Base-by-base conservation (phyloP, 2,888 invertebrate genomes). In the Stenichneumon culpator region DNA sequence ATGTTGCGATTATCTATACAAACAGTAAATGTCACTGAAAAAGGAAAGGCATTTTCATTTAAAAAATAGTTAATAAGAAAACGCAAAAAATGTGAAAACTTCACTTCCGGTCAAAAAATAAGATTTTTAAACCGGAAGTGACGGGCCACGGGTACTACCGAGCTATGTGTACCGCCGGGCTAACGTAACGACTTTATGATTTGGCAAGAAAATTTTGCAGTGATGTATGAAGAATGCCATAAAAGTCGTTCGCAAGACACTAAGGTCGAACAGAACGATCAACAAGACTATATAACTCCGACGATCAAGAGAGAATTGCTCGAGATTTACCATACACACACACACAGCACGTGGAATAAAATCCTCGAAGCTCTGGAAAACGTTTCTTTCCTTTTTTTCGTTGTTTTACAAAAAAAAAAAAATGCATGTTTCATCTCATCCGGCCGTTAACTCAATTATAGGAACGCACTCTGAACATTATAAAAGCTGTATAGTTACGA, bases 291-390 rank as follows among this genome's bases (percentile, higher is more conserved):
- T 73, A 44, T 67, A 68, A 28, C 63, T 9, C 28, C 28, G 32
- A 52, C 50, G 47, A 79, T 79, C 69, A 47, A 28, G 60, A 60
- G 78, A 79, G 44, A 69, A 79, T 70, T 70, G 54, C 14, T 47
- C 7, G 47, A 39, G 47, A 68, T 73, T 81, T 68, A 36, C 19
- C 39, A 39, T 22, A 28, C 28, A 50, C 39, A 39, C 54, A 28
- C 28, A 50, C 39, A 54, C 28, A 54, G n/a, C 68, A n/a, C 3
- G 39, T 39, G 54, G 9, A 73, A 57, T 68, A 50, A 39, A 68
- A 39, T 3, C 60, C 63, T 50, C 36, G 3, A 14, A 47, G 14
- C 1, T 16, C 28, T 69, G 22, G 65, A 60, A 60, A 52, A 36
- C 57, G 60, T 60, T 68, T 14, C 25, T n/a, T 47, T 44, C 5